Percentiles rank a stretch among this genome's conserved stretches.
phyloP scores from a whole-genome alignment of 2,113 vertebrate species.

The Stercorarius parasiticus region DNA sequence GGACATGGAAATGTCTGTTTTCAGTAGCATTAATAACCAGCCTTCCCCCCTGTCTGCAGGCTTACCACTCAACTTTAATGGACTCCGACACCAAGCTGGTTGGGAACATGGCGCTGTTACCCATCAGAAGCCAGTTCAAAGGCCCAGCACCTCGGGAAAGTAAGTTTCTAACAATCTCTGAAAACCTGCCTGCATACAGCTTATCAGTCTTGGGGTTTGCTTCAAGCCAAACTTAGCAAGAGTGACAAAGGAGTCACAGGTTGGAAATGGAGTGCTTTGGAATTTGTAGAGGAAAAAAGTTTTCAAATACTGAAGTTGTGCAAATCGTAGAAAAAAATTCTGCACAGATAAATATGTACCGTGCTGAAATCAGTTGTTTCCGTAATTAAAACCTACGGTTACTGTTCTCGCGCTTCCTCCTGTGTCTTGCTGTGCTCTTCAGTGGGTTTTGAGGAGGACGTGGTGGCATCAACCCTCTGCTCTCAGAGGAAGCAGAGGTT shows the following conservation, averaged over 20 bases:
- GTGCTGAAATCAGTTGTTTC: not conserved
- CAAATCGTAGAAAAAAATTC: not conserved
- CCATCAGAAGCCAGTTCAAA: slow-evolving; percentile 95
- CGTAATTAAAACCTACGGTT: not conserved
- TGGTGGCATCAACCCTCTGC: not conserved
- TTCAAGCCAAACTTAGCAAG: not conserved
- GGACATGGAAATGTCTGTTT: not conserved
- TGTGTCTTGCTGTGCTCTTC: not conserved
- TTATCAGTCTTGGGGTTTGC: not conserved
- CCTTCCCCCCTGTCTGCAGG: slow-evolving; percentile 67
- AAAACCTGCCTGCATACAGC: not conserved
- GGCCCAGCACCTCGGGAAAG: slow-evolving; percentile 94
- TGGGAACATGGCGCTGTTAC: slow-evolving; percentile 96
- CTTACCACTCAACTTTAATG: slow-evolving; percentile 94
- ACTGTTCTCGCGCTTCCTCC: not conserved
- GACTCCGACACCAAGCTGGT: slow-evolving; percentile 86
- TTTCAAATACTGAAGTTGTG: not conserved
- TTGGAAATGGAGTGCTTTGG: not conserved
- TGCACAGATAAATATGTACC: not conserved
- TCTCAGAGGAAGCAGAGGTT: slow-evolving; percentile 14
- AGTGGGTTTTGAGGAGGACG: not conserved
- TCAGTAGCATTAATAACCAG: not conserved
- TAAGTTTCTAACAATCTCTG: slow-evolving; percentile 65
- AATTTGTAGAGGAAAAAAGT: not conserved
- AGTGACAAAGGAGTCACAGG: accelerated